phyloP scores from a whole-genome alignment of 2,888 invertebrate genomes.

The Fragum whitleyi region DNA sequence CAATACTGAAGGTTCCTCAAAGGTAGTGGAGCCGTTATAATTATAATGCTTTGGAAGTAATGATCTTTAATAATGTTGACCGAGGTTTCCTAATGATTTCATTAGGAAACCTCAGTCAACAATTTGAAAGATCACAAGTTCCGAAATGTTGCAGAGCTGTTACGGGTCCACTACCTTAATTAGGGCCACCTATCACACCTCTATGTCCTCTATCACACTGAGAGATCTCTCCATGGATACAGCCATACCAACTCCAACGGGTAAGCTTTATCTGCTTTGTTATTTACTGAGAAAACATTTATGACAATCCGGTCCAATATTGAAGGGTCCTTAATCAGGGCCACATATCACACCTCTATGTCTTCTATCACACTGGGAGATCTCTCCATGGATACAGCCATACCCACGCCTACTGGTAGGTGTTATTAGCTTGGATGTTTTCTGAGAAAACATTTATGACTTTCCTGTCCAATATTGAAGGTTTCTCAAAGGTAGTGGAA shows the following conservation, averaged over 20 bases:
- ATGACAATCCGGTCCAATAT: slow-evolving; percentile 82
- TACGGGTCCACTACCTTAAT: too few species aligned
- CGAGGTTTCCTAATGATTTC: too few species aligned
- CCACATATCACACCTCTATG: slow-evolving; percentile 89
- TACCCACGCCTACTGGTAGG: slow-evolving; percentile 68
- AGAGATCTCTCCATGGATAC: slow-evolving; percentile 78
- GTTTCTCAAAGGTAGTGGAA: too few species aligned
- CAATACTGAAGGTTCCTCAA: slow-evolving; percentile 72
- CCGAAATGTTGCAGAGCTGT: too few species aligned
- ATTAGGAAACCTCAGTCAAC: too few species aligned
- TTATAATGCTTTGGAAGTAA: too few species aligned
- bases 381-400: slow-evolving; percentile 78
- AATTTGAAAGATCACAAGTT: too few species aligned
- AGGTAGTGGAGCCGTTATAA: too few species aligned
- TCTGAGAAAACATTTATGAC: slow-evolving; percentile 74
- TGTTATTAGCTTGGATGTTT: too few species aligned
- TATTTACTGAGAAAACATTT: too few species aligned
- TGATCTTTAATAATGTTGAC: too few species aligned
- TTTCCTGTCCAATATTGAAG: slow-evolving; percentile 82
- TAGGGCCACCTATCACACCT: slow-evolving; percentile 90
- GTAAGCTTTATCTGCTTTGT: too few species aligned
- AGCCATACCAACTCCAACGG: slow-evolving; percentile 72
- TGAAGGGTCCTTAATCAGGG: slow-evolving; percentile 88
- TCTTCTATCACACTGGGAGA: slow-evolving; percentile 87
- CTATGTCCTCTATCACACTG: slow-evolving; percentile 88